Evolutionary conservation across 2,888 invertebrate genomes (phyloP).

Genomic region (Drosophila atripex): DNA sequence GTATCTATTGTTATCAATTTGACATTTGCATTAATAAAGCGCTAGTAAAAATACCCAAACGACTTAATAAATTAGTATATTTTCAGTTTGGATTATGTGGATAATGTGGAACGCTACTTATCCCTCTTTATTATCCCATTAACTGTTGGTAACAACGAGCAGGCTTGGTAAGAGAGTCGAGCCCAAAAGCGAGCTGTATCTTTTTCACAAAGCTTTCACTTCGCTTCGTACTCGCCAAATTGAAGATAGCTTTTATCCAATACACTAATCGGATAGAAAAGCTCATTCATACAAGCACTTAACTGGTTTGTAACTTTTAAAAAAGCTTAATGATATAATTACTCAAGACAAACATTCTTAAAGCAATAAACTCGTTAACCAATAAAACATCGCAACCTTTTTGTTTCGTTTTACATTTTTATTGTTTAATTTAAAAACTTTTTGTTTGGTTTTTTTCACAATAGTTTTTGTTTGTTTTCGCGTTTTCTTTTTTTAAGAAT

Average conservation of each 20-base stretch:
- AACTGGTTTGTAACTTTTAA: no score
- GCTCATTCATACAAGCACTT: not conserved
- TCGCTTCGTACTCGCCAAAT: not conserved
- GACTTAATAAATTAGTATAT: not conserved
- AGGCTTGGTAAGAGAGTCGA: not conserved
- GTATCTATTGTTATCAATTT: conserved; percentile 76
- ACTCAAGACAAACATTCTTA: not conserved
- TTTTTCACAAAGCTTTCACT: not conserved
- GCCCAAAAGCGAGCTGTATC: not conserved
- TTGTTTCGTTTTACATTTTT: conserved; percentile 69
- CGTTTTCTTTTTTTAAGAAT: conserved; percentile 44
- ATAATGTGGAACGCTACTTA: no score
- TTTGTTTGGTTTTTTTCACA: conserved; percentile 73
- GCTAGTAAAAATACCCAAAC: conserved; percentile 34
- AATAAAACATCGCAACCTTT: not conserved
- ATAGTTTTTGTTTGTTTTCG: conserved; percentile 56
- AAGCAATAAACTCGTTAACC: no score
- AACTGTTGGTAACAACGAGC: no score
- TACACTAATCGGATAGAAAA: not conserved
- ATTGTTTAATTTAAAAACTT: conserved; percentile 72
- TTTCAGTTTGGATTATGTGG: not conserved
- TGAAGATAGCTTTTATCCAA: conserved; percentile 15
- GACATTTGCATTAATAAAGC: conserved; percentile 74
- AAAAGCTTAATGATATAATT: not conserved
- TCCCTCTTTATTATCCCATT: no score